phyloP scores from a whole-genome alignment of 1,140 invertebrate genomes.

The Maconellicoccus hirsutus region DNA sequence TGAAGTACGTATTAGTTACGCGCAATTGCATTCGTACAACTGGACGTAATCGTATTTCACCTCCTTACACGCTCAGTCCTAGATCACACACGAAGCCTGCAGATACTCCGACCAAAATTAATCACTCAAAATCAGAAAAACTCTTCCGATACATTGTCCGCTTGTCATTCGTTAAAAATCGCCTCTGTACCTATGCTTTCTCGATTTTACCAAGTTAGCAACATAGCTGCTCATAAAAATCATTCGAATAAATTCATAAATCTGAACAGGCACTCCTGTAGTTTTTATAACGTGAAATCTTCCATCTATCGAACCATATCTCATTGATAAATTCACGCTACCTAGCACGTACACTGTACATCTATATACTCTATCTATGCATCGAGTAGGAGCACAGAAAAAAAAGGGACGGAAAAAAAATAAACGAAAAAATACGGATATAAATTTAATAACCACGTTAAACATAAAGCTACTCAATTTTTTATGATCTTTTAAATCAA shows the following conservation, averaged over 20 bases:
- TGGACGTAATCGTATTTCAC: background rate
- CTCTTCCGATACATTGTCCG: background rate
- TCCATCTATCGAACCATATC: background rate
- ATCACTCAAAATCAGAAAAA: background rate
- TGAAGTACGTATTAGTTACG: background rate
- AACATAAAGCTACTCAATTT: background rate
- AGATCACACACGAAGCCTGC: background rate
- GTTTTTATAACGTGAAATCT: background rate
- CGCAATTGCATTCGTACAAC: background rate
- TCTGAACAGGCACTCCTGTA: background rate
- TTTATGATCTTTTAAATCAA: background rate
- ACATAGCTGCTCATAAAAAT: background rate
- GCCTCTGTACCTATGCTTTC: too few species aligned
- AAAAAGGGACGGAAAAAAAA: too few species aligned
- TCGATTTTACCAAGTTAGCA: too few species aligned
- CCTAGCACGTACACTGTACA: too few species aligned
- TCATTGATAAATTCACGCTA: too few species aligned
- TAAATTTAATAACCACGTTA: background rate
- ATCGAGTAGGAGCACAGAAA: too few species aligned
- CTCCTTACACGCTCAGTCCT: background rate
- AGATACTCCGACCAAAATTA: background rate
- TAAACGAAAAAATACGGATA: background rate
- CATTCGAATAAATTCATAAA: conserved; percentile 5
- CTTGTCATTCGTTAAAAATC: background rate
- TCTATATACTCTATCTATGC: too few species aligned